These are phyloP conservation scores for Calonectris borealis DNA, from an alignment of 2,113 vertebrate genomes.

Conservation along the genomic window DNA sequence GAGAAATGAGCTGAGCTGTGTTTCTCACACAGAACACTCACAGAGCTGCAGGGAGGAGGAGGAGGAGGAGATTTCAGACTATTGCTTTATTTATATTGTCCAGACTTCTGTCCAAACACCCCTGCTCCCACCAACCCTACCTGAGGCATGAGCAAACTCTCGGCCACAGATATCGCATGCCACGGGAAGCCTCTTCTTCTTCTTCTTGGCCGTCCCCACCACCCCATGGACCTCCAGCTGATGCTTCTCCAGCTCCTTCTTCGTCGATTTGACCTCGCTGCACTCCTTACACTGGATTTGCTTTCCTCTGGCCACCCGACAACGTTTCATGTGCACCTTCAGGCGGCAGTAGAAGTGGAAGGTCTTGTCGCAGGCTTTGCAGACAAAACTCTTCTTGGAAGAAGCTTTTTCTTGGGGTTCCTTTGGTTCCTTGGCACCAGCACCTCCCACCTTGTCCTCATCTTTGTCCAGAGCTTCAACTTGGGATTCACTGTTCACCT, in stretches of 20 bases:
- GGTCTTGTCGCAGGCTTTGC: conserved; percentile 81
- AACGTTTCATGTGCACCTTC: conserved; percentile 80
- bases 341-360: conserved; percentile 86
- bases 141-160: conserved; percentile 87
- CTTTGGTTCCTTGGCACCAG: not conserved
- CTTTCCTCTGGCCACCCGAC: conserved; percentile 71
- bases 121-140: conserved; percentile 38
- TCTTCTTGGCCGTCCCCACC: conserved; percentile 40
- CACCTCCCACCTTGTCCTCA: not conserved
- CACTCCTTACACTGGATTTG: conserved; percentile 76
- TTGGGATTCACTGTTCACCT: conserved; percentile 27
- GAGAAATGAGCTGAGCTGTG: not conserved
- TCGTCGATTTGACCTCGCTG: conserved; percentile 41
- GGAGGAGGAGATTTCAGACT: not conserved
- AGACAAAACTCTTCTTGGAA: conserved; percentile 76
- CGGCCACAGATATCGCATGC: conserved; percentile 82
- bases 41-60: not conserved
- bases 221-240: conserved; percentile 67
- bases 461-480: conserved; percentile 41
- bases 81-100: not conserved
- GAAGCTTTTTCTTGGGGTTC: conserved; percentile 3
- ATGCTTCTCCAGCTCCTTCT: conserved; percentile 78
- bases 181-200: conserved; percentile 74
- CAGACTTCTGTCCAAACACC: not conserved
- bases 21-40: not conserved